Evolutionary conservation across 1,140 invertebrate genomes (phyloP).

Genomic region (Hyposmocoma kahamanoa): DNA sequence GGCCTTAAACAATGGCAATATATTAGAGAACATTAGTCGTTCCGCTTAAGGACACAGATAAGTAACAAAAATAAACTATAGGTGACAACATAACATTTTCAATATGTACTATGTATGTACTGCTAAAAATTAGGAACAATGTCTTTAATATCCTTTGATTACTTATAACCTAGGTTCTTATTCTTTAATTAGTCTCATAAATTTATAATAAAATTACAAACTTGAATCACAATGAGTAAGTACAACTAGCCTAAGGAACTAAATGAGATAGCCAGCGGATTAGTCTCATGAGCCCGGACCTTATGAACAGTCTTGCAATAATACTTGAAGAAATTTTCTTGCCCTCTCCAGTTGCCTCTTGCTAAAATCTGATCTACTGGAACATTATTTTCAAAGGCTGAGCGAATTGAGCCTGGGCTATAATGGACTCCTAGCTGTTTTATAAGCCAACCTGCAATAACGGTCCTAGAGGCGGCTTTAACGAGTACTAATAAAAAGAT

Average conservation of each 20-base stretch:
- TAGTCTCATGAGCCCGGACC: background rate
- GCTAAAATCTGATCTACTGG: slow-evolving; percentile 13
- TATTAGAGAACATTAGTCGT: too few species aligned
- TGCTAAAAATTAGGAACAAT: too few species aligned
- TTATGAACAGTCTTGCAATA: slow-evolving; percentile 10
- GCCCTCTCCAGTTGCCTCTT: slow-evolving; percentile 16
- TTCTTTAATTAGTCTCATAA: slow-evolving; percentile 5
- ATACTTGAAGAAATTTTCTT: slow-evolving; percentile 17
- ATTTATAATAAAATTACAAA: background rate
- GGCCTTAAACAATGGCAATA: too few species aligned
- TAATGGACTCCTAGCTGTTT: slow-evolving; percentile 11
- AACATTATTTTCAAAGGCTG: slow-evolving; percentile 14
- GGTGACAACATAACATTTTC: too few species aligned
- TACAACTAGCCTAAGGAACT: background rate
- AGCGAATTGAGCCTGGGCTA: slow-evolving; percentile 18
- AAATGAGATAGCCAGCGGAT: background rate
- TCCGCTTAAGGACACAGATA: too few species aligned
- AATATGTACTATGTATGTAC: too few species aligned
- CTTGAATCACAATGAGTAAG: too few species aligned
- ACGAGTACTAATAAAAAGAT: slow-evolving; percentile 18
- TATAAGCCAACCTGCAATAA: slow-evolving; percentile 34
- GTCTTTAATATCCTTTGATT: too few species aligned
- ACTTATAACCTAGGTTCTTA: too few species aligned
- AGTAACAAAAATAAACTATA: too few species aligned
- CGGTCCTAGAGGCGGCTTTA: slow-evolving; percentile 21